A percentile compares a stretch with the other conserved stretches of the same genome.
phyloP scores from a whole-genome alignment of 2,797 vertebrate species.

The Enteromius anoplus region DNA sequence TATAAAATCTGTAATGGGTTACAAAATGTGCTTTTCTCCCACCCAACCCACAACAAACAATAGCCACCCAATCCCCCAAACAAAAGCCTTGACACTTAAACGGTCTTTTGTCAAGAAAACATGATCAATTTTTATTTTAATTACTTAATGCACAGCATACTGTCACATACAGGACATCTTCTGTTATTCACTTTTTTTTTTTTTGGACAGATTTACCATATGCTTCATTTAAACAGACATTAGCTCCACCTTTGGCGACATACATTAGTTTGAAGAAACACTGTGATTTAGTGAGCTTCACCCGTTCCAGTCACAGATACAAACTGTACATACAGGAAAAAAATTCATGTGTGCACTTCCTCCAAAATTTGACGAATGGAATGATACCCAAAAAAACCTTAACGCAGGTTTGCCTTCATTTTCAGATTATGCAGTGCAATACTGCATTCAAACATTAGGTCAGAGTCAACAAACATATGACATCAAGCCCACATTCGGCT shows the following conservation, averaged over 20 bases:
- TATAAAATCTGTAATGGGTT: constrained; percentile 95
- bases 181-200: constrained; percentile 65
- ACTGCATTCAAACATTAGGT: constrained; percentile 21
- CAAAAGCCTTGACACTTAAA: constrained; percentile 81
- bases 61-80: constrained; percentile 64
- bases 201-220: constrained; percentile 70
- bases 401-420: constrained; percentile 15
- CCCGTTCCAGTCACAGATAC: constrained; percentile 33
- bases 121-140: constrained; percentile 77
- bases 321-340: constrained; percentile 1
- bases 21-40: constrained; percentile 87
- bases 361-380: constrained; percentile 15
- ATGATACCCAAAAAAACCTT: constrained; percentile 25
- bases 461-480: constrained; percentile 9
- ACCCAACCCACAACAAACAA: constrained; percentile 2
- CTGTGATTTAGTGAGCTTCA: constrained; percentile 42
- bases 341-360: constrained; percentile 8
- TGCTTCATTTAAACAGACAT: constrained; percentile 70
- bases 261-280: constrained; percentile 56
- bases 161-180: constrained; percentile 73
- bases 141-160: constrained; percentile 79
- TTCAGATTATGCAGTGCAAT: constrained; percentile 21
- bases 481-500: constrained; percentile 21
- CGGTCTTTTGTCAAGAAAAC: constrained; percentile 73
- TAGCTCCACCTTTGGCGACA: constrained; percentile 68